These are phyloP conservation scores for Drosophila yakuba DNA, from an alignment of 1,140 invertebrate genomes.

Conservation along the genomic window DNA sequence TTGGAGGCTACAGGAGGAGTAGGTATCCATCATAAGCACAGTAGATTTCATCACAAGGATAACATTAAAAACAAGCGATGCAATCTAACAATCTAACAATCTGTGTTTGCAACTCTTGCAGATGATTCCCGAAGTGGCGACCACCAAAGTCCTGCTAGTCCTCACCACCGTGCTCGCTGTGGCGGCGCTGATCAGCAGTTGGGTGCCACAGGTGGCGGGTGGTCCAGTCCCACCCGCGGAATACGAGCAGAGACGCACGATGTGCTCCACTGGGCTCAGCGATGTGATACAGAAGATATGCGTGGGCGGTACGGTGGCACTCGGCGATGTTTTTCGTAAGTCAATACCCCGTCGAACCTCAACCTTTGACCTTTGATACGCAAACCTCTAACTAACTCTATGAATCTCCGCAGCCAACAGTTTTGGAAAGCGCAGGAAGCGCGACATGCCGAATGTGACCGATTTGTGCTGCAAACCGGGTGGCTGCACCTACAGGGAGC, in stretches of 20 bases:
- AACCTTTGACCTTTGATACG: too few species aligned
- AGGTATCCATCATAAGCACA: too few species aligned
- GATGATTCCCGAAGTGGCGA: slow-evolving; percentile 60
- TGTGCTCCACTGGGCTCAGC: slow-evolving; percentile 59
- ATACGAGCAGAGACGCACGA: slow-evolving; percentile 24
- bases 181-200: slow-evolving; percentile 25
- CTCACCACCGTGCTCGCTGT: slow-evolving; percentile 39
- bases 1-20: too few species aligned
- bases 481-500: slow-evolving; percentile 53
- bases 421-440: slow-evolving; percentile 64
- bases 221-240: slow-evolving; percentile 31
- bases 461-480: slow-evolving; percentile 50
- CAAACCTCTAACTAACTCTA: too few species aligned
- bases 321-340: slow-evolving; percentile 59
- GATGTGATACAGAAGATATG: slow-evolving; percentile 63
- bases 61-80: too few species aligned
- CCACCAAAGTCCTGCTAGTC: slow-evolving; percentile 40
- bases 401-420: slow-evolving; percentile 49
- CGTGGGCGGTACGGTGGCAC: slow-evolving; percentile 29
- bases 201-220: slow-evolving; percentile 26
- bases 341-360: background rate
- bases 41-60: too few species aligned
- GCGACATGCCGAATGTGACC: slow-evolving; percentile 34
- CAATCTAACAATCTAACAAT: background rate
- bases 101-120: slow-evolving; percentile 6